These are phyloP conservation scores for Calliopsis andreniformis DNA, from an alignment of 1,140 invertebrate genomes.

Conservation along the genomic window DNA sequence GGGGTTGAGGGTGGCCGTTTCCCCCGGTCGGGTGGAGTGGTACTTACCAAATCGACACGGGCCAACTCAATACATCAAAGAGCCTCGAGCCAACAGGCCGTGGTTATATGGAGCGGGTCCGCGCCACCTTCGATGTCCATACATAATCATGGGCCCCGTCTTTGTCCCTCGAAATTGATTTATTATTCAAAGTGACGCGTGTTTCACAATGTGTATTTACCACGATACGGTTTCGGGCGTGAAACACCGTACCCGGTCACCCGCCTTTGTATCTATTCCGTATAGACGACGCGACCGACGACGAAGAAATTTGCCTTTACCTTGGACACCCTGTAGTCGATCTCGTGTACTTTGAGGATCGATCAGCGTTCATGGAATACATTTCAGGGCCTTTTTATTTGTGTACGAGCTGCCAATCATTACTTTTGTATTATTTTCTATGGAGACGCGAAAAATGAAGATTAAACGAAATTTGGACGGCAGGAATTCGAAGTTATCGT, in stretches of 20 bases:
- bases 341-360: constrained; percentile 7
- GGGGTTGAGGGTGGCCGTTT: constrained; percentile 70
- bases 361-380: constrained; percentile 4
- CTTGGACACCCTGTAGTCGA: constrained; percentile 19
- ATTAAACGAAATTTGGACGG: no score
- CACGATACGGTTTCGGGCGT: constrained; percentile 70
- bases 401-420: no score
- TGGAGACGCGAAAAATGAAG: no score
- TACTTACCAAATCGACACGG: constrained; percentile 78
- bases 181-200: constrained; percentile 82
- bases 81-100: constrained; percentile 69
- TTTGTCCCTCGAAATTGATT: constrained; percentile 81
- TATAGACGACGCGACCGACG: constrained; percentile 41
- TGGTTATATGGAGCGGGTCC: constrained; percentile 66
- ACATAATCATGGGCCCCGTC: constrained; percentile 80
- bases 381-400: background rate
- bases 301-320: constrained; percentile 42
- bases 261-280: constrained; percentile 61
- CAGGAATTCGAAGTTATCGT: no score
- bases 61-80: constrained; percentile 79
- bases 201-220: constrained; percentile 82
- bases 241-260: constrained; percentile 50
- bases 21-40: constrained; percentile 67
- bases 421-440: no score
- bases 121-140: constrained; percentile 75